Evolutionary conservation across 2,113 vertebrate species (phyloP).

Genomic region (Sinocyclocheilus rhinocerous): DNA sequence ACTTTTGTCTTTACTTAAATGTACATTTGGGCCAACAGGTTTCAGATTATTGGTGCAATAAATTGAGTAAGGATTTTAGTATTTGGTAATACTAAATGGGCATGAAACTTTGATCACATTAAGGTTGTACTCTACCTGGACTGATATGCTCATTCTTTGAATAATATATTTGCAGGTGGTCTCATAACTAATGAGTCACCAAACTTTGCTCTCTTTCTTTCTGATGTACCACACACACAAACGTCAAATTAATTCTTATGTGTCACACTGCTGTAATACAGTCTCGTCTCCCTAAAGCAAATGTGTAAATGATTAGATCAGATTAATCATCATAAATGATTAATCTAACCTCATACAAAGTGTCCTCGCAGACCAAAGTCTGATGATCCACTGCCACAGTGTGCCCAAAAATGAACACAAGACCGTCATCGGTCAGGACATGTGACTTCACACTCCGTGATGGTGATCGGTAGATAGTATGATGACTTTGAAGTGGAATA

Average conservation of each 20-base stretch:
- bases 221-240: neutral
- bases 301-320: slow-evolving; percentile 24
- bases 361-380: neutral
- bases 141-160: slow-evolving; percentile 13
- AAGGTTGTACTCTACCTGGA: neutral
- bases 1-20: neutral
- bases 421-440: neutral
- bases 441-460: neutral
- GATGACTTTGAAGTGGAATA: too few relatives aligned
- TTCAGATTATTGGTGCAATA: neutral
- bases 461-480: too few relatives aligned
- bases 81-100: neutral
- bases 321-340: slow-evolving; percentile 37
- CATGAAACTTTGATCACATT: slow-evolving; percentile 14
- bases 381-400: neutral
- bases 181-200: neutral
- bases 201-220: slow-evolving; percentile 2
- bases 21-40: neutral
- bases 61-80: neutral
- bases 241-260: neutral
- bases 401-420: neutral
- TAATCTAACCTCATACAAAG: slow-evolving; percentile 3
- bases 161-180: slow-evolving; percentile 6
- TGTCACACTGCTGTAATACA: slow-evolving; percentile 30
- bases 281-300: slow-evolving; percentile 11